Percentiles rank a stretch among this genome's conserved stretches.
Conservation (phyloP, 1,140 invertebrate genomes). For the Hestina assimilis region DNA sequence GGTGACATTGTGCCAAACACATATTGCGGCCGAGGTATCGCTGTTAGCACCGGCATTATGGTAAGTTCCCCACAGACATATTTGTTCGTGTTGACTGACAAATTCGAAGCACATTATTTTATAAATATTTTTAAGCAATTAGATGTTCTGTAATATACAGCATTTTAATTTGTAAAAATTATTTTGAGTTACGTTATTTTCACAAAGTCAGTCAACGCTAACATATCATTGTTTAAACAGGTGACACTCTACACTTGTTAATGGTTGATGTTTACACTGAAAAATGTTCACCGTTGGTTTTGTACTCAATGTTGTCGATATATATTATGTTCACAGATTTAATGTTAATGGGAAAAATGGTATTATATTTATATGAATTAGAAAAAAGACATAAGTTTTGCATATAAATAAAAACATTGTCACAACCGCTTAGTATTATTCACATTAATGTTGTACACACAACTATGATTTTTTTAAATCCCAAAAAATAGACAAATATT, state of each 20-base stretch:
- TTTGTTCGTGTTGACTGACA: slow-evolving; percentile 70
- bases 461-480: slow-evolving; percentile 22
- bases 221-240: slow-evolving; percentile 51
- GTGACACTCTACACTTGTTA: slow-evolving; percentile 53
- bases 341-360: slow-evolving; percentile 15
- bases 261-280: slow-evolving; percentile 42
- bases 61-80: slow-evolving; percentile 84
- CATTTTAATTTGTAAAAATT: not conserved
- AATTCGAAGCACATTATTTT: slow-evolving; percentile 5
- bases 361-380: slow-evolving; percentile 11
- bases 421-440: slow-evolving; percentile 44
- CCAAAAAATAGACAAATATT: slow-evolving; percentile 15
- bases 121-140: not conserved
- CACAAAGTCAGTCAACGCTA: slow-evolving; percentile 67
- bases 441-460: slow-evolving; percentile 47
- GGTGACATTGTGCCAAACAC: slow-evolving; percentile 99
- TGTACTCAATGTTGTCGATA: slow-evolving; percentile 55
- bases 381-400: slow-evolving; percentile 22
- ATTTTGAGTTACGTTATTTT: slow-evolving; percentile 6
- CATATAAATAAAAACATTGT: slow-evolving; percentile 39
- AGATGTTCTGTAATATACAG: not conserved
- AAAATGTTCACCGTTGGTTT: slow-evolving; percentile 29
- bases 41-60: slow-evolving; percentile 99
- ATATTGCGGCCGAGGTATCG: slow-evolving; percentile 98
- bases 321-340: slow-evolving; percentile 38